Conservation (phyloP, 2,113 vertebrate genomes). For the Xiphias gladius region DNA sequence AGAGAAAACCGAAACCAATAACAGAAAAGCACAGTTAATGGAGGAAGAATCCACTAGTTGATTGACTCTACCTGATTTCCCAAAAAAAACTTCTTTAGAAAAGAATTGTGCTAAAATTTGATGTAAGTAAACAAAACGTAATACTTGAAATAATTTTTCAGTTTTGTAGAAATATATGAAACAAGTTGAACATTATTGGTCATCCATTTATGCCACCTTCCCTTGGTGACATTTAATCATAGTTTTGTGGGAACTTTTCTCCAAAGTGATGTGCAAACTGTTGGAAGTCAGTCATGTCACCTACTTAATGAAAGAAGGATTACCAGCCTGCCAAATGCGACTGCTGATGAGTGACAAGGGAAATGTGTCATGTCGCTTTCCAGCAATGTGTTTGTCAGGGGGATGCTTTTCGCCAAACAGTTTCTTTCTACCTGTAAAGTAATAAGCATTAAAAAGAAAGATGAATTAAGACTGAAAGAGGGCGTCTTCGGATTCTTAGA, state of each 20-base stretch:
- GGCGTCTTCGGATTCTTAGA: not conserved
- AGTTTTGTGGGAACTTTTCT: conserved; percentile 63
- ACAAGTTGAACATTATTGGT: conserved; percentile 2
- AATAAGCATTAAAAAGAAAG: conserved; percentile 57
- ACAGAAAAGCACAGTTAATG: conserved; percentile 14
- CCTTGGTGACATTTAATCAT: conserved; percentile 57
- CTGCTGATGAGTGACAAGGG: conserved; percentile 81
- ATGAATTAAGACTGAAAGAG: conserved; percentile 8
- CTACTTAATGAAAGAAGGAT: conserved; percentile 80
- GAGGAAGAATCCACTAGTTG: conserved; percentile 20
- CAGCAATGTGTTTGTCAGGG: conserved; percentile 76
- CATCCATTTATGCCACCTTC: not conserved
- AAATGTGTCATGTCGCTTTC: conserved; percentile 77
- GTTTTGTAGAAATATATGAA: conserved; percentile 19
- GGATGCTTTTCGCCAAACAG: conserved; percentile 69
- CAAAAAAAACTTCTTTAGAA: not conserved
- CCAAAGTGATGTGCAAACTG: conserved; percentile 60
- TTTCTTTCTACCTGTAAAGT: conserved; percentile 60
- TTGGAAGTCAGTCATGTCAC: conserved; percentile 73
- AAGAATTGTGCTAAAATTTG: not conserved
- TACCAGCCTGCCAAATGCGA: conserved; percentile 68
- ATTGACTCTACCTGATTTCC: conserved; percentile 11
- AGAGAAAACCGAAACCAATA: conserved; percentile 24
- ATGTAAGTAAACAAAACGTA: not conserved
- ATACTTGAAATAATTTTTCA: not conserved